Percentiles rank a stretch among this genome's conserved stretches.
Evolutionary conservation across 2,888 invertebrate species (phyloP).

Genomic region (Lochmaea capreae): DNA sequence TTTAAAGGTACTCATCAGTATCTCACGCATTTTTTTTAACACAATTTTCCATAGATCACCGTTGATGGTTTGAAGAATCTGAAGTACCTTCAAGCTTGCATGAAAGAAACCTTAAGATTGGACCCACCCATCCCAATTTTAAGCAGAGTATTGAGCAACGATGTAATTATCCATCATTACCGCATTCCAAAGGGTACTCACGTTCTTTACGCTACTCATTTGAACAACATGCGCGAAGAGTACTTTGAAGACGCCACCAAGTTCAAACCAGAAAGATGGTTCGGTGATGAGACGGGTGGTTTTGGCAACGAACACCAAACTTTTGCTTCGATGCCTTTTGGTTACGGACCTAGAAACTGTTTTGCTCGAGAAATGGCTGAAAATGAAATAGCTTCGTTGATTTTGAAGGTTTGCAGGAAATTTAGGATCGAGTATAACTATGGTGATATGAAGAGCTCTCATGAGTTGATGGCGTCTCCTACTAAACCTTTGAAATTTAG

Average conservation of each 20-base stretch:
- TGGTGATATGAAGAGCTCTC: constrained; percentile 72
- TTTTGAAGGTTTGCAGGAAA: constrained; percentile 71
- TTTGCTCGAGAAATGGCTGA: constrained; percentile 74
- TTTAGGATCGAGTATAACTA: constrained; percentile 77
- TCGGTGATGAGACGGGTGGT: constrained; percentile 55
- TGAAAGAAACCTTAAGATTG: constrained; percentile 74
- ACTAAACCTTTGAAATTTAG: constrained; percentile 73
- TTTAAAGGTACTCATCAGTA: too few species aligned
- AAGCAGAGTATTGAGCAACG: constrained; percentile 71
- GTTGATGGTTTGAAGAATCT: constrained; percentile 56
- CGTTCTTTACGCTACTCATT: constrained; percentile 74
- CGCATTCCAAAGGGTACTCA: constrained; percentile 69
- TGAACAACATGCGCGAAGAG: constrained; percentile 72
- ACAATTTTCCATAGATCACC: background rate
- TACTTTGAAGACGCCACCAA: constrained; percentile 74
- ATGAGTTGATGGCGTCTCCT: constrained; percentile 71
- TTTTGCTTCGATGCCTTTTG: constrained; percentile 75
- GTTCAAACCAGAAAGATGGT: constrained; percentile 75
- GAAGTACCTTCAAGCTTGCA: constrained; percentile 73
- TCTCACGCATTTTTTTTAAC: too few species aligned
- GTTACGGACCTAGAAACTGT: constrained; percentile 73
- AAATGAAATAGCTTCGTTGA: constrained; percentile 70
- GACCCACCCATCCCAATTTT: constrained; percentile 75
- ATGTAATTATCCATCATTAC: constrained; percentile 73
- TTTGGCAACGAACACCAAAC: constrained; percentile 60